Evolutionary conservation across 2,113 vertebrate species (phyloP), one percentile per base, ranked within the genome.

Genomic region (Limanda limanda): DNA sequence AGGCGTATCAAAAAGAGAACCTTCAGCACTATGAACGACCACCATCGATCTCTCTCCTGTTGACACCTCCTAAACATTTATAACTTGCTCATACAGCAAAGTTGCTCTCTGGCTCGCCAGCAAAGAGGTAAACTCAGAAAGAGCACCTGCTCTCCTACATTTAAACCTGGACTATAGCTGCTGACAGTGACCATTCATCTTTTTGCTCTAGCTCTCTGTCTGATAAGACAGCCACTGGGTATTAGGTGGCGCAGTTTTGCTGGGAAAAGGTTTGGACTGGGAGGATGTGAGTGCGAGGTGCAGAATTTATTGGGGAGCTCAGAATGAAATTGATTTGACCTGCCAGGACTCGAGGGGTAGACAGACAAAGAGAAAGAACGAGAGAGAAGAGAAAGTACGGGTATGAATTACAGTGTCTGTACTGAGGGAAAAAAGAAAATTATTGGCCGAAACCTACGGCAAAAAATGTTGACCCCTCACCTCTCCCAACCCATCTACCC

Each of bases 261-360:
- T 62, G 71, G 71, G 45, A 76, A 75, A 24, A 51, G 70, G 65
- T 76, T 83, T 24, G 31, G 42, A 51, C 66, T 52, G 23, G 8
- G 51, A 6, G 77, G 69, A 67, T 78, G 42, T 60, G 73, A 68
- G 78, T 75, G 76, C 79, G 79, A 82, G 63, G 9, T 81, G 84
- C 85, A 91, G 91, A 31, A 92, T 93, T 93, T 93, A 85, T 82
- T 83, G 82, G 87, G 87, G 86, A 82, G 74, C 90, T 95, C 80
- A 85, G 81, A 94, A 82, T 91, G 92, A 92, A 92, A 91, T 93
- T 93, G 93, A 91, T 93, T 40, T 76, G 88, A 95, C 90, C 93
- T 89, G 88, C 77, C 52, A 60, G 55, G 89, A 91, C 85, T 89
- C 25, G 52, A 66, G 89, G 65, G 52, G 68, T 81, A 72, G 69